Evolutionary conservation across 2,797 vertebrate genomes (phyloP), one percentile per base, ranked within the genome.

Genomic region (Myotis myotis): DNA sequence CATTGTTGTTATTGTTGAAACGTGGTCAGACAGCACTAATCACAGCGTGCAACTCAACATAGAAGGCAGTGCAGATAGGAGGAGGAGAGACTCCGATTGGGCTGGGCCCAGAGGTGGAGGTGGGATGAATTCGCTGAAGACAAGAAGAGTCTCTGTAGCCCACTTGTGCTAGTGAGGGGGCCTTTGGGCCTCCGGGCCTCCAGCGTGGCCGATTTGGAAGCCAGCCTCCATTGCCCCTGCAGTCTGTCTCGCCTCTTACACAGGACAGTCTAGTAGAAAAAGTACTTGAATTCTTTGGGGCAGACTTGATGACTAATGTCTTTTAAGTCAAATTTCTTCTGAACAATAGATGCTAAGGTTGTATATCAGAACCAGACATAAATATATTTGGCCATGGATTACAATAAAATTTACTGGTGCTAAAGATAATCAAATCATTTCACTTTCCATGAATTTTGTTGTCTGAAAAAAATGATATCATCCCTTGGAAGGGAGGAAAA

Each of bases 381-480:
- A 66, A 91, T 93, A 68, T 83, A 90, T 93, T 93, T 94, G 95
- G 55, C 88, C 66, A 51, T 70, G 70, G 84, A 81, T 96, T 96
- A 64, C 28, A 93, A 62, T 95, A 87, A 96, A 95, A 92, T 95
- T 95, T 85, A 91, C 78, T 86, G 71, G 86, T 94, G 93, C 79
- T 96, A 85, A 95, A 96, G 82, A 91, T 90, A 93, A 95, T 95
- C 70, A 95, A 96, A 89, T 82, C 66, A 84, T 93, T 96, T 92
- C 33, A 96, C 75, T 96, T 97, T 76, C 70, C 41, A 28, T 96
- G 93, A n/a, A 51, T 94, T 96, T 96, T 94, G 93, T 75, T 92
- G 78, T 86, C 60, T 96, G 82, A 75, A 95, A 78, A 79, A 95
- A 92, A 30, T 96, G 80, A 55, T 74, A 89, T 87, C 71, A 62